These are phyloP conservation scores for Cyclophora punctaria DNA, from an alignment of 2,888 invertebrate species.

Conservation along the genomic window DNA sequence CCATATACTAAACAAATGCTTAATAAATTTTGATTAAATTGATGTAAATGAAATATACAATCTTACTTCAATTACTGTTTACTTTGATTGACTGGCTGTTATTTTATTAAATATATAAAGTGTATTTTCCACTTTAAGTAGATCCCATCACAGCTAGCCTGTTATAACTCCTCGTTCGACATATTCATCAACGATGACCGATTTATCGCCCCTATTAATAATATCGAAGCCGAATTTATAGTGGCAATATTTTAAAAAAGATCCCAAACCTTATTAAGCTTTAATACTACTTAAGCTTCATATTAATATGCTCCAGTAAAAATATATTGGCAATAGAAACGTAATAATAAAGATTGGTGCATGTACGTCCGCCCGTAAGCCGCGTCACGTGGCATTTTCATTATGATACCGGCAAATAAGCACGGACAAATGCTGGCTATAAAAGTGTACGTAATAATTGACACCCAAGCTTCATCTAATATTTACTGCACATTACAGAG, in stretches of 20 bases:
- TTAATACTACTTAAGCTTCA: slow-evolving; percentile 34
- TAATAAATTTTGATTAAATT: too few relatives aligned
- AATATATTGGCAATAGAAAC: slow-evolving; percentile 9
- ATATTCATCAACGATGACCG: slow-evolving; percentile 36
- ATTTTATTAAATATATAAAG: too few relatives aligned
- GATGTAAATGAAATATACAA: too few relatives aligned
- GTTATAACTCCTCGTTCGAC: slow-evolving; percentile 26
- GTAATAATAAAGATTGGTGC: slow-evolving; percentile 37
- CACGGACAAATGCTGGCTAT: slow-evolving; percentile 55
- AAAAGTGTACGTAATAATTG: slow-evolving; percentile 50
- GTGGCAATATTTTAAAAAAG: slow-evolving; percentile 47
- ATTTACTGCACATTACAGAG: slow-evolving; percentile 59
- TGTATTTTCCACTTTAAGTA: too few relatives aligned
- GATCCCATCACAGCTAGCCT: slow-evolving; percentile 4
- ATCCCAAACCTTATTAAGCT: slow-evolving; percentile 46
- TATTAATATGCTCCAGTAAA: slow-evolving; percentile 18
- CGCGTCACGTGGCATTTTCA: slow-evolving; percentile 63
- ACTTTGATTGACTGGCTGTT: too few relatives aligned
- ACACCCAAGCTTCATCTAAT: slow-evolving; percentile 60
- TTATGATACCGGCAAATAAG: slow-evolving; percentile 62
- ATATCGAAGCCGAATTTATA: slow-evolving; percentile 48
- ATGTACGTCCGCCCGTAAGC: slow-evolving; percentile 48
- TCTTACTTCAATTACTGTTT: too few relatives aligned
- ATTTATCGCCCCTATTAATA: slow-evolving; percentile 46
- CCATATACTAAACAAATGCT: too few relatives aligned